A percentile compares a stretch with the other conserved stretches of the same genome.
Conservation (phyloP, 1,140 invertebrate genomes). For the Spodoptera frugiperda region DNA sequence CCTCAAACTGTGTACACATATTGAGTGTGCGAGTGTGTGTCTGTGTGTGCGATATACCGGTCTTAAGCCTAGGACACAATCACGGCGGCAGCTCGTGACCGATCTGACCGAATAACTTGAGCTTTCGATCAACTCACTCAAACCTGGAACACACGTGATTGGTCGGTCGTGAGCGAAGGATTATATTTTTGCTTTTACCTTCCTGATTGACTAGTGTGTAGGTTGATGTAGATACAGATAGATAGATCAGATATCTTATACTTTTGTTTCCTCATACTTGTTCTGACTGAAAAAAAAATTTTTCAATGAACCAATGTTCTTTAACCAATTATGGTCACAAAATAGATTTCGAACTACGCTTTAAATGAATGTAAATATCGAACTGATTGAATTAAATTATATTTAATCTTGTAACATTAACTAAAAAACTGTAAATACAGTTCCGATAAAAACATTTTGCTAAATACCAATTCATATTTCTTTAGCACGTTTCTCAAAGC, state of each 20-base stretch:
- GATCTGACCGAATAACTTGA: constrained; percentile 39
- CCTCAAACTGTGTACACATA: constrained; percentile 38
- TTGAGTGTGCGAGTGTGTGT: constrained; percentile 8
- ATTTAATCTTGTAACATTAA: too few species aligned
- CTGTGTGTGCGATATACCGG: constrained; percentile 35
- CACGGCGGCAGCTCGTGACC: constrained; percentile 33
- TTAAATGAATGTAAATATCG: too few species aligned
- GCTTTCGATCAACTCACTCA: constrained; percentile 34
- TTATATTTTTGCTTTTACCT: constrained; percentile 12
- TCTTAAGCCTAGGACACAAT: constrained; percentile 39
- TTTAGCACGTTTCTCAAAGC: too few species aligned
- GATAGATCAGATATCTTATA: too few species aligned
- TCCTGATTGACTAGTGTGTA: neutral
- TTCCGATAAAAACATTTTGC: too few species aligned
- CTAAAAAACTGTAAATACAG: too few species aligned
- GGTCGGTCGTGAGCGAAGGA: constrained; percentile 23
- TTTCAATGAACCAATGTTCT: neutral
- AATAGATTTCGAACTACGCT: too few species aligned
- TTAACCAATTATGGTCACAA: neutral
- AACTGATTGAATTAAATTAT: too few species aligned
- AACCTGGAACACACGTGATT: constrained; percentile 1
- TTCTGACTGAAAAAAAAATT: too few species aligned
- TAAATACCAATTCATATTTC: too few species aligned
- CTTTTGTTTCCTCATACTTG: too few species aligned
- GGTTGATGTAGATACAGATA: too few species aligned